Evolutionary conservation across 2,888 invertebrate species (phyloP).

Genomic region (Ochropacha duplaris): DNA sequence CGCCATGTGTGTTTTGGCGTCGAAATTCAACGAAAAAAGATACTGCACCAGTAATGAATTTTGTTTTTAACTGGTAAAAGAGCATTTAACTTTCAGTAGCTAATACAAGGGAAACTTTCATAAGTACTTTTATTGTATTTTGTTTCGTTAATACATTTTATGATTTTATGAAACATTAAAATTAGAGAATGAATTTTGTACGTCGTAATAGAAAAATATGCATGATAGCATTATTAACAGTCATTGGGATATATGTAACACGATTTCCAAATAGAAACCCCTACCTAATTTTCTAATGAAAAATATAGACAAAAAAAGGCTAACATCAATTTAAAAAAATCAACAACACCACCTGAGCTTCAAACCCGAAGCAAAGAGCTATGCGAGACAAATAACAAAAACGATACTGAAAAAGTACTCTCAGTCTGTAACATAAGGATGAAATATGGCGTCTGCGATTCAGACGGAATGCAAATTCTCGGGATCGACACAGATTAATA

Average conservation of each 20-base stretch:
- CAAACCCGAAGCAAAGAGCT: too few relatives aligned
- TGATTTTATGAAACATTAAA: too few relatives aligned
- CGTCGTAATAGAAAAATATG: too few relatives aligned
- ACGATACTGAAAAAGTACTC: not conserved
- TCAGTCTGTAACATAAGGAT: not conserved
- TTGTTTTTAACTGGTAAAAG: constrained; percentile 23
- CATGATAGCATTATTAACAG: too few relatives aligned
- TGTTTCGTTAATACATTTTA: not conserved
- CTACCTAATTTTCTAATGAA: too few relatives aligned
- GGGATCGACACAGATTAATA: not conserved
- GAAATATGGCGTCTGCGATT: not conserved
- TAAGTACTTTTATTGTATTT: not conserved
- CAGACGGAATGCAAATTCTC: not conserved
- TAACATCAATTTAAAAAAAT: not conserved
- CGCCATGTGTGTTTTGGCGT: constrained; percentile 15
- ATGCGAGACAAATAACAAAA: not conserved
- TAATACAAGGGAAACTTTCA: not conserved
- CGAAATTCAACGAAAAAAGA: constrained; percentile 17
- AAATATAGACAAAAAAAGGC: too few relatives aligned
- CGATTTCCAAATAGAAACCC: too few relatives aligned
- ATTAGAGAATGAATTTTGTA: too few relatives aligned
- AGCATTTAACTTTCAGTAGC: constrained; percentile 1
- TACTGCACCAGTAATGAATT: constrained; percentile 25
- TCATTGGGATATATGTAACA: too few relatives aligned
- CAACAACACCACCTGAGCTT: not conserved